A percentile compares a stretch with the other conserved stretches of the same genome.
Conservation (phyloP, 2,888 invertebrate genomes). For the Campaea margaritaria region DNA sequence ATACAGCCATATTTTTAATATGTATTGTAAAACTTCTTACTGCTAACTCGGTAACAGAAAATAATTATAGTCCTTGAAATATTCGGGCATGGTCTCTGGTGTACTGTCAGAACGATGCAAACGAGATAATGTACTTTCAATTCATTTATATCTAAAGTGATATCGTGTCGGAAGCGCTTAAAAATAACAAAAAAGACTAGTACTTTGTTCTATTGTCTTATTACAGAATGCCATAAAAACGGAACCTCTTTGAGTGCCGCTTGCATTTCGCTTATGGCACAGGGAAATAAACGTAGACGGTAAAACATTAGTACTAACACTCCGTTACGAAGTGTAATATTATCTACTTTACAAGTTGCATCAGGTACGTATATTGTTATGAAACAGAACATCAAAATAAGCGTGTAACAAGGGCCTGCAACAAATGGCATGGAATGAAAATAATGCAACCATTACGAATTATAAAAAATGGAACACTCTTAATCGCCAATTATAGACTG, state of each 20-base stretch:
- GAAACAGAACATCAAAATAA: conserved; percentile 61
- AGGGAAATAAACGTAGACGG: conserved; percentile 50
- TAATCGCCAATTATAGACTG: conserved; percentile 22
- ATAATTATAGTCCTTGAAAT: conserved; percentile 15
- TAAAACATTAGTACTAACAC: conserved; percentile 43
- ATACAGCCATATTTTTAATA: conserved; percentile 62
- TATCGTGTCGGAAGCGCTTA: conserved; percentile 43
- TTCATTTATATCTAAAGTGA: conserved; percentile 30
- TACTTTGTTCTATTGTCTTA: conserved; percentile 57
- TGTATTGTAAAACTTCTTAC: conserved; percentile 61
- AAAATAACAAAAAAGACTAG: conserved; percentile 63
- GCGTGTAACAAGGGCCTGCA: conserved; percentile 51
- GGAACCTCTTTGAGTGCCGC: conserved; percentile 49
- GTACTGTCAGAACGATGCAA: conserved; percentile 19
- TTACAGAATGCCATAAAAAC: conserved; percentile 47
- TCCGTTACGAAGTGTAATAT: conserved; percentile 56
- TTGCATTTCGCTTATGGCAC: conserved; percentile 63
- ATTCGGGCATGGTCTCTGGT: conserved; percentile 17
- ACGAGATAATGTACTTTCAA: conserved; percentile 24
- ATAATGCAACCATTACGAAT: conserved; percentile 38
- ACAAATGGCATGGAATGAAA: conserved; percentile 65
- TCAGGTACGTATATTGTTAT: conserved; percentile 76
- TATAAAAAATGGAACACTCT: conserved; percentile 28
- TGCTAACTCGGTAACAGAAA: conserved; percentile 66
- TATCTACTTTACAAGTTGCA: conserved; percentile 69